Evolutionary conservation across 2,797 vertebrate species (phyloP).

Genomic region (Margarornis squamiger): DNA sequence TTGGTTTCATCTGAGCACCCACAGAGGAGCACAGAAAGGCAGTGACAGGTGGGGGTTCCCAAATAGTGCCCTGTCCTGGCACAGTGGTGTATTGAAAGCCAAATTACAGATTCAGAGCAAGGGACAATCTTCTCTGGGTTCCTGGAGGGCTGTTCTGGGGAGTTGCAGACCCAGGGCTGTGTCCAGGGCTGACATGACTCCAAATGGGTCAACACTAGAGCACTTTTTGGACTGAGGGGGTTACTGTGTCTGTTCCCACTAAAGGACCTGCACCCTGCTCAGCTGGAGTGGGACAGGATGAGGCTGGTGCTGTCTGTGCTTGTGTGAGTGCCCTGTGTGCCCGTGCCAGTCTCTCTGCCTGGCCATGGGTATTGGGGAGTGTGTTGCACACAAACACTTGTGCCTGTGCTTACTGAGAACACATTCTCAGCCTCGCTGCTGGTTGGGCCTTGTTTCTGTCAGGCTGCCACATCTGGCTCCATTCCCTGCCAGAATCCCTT

Average conservation of each 20-base stretch:
- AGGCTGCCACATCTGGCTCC: neutral
- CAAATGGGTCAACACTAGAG: neutral
- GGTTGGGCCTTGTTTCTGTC: neutral
- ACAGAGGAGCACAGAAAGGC: neutral
- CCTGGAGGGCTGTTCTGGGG: neutral
- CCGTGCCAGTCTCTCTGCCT: neutral
- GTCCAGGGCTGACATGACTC: neutral
- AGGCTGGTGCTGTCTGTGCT: neutral
- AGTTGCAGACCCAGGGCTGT: neutral
- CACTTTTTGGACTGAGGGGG: neutral
- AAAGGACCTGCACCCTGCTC: neutral
- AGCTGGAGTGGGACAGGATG: neutral
- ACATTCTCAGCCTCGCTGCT: neutral
- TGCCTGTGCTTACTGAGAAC: neutral
- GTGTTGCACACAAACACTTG: neutral
- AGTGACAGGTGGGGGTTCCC: neutral
- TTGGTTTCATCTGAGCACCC: neutral
- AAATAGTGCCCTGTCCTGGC: neutral
- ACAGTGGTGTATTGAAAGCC: neutral
- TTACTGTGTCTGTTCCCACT: neutral
- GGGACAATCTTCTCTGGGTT: neutral
- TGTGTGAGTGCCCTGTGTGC: neutral
- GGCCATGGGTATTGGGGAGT: accelerated
- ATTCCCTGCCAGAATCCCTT: neutral
- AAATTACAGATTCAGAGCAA: neutral